Conservation (phyloP, 2,797 vertebrate species). For the Pelobates cultripes region DNA sequence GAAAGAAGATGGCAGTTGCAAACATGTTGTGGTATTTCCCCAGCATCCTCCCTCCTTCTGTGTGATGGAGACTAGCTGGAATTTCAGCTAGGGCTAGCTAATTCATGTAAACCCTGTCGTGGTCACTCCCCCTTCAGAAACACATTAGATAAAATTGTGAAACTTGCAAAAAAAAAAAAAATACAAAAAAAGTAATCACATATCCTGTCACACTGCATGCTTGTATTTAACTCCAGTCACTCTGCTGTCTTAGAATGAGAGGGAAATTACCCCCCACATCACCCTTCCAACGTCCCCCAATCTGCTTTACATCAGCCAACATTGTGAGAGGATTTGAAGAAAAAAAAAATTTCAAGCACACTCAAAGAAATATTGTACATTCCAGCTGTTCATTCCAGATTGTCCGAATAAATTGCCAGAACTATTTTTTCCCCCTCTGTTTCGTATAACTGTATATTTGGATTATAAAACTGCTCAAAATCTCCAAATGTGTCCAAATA, state of each 20-base stretch:
- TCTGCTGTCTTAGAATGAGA: background rate
- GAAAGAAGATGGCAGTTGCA: background rate
- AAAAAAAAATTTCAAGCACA: too few species aligned
- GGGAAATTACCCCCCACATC: background rate
- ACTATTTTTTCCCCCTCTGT: too few species aligned
- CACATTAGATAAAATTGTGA: constrained; percentile 2
- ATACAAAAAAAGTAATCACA: background rate
- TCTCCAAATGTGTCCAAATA: too few species aligned
- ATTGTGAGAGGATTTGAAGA: too few species aligned
- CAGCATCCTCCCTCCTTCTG: constrained; percentile 3
- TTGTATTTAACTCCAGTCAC: background rate
- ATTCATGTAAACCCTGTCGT: constrained; percentile 7
- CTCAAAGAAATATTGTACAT: too few species aligned
- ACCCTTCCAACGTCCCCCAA: background rate
- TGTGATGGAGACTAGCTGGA: background rate
- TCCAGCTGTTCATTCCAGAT: too few species aligned
- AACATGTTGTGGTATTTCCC: background rate
- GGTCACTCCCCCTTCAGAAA: constrained; percentile 34
- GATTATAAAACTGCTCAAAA: too few species aligned
- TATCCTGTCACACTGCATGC: background rate
- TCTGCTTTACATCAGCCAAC: background rate
- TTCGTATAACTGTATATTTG: too few species aligned
- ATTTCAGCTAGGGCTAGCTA: constrained; percentile 11
- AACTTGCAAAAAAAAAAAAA: background rate
- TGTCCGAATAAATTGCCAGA: too few species aligned